Base-by-base conservation (phyloP, 2,113 vertebrate genomes). In the Vimba vimba region DNA sequence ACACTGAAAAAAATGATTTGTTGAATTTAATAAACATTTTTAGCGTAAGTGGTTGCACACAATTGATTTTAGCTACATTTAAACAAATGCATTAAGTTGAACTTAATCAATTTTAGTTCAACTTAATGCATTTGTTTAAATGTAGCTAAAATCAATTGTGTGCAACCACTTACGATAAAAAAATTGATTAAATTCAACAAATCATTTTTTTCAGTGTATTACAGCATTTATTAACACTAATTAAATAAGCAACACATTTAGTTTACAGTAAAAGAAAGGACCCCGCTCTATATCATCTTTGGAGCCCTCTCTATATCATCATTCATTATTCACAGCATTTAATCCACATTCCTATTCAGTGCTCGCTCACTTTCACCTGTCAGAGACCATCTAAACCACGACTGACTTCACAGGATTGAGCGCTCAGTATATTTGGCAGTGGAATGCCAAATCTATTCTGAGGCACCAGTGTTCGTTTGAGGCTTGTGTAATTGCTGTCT, bases 371-470 rank as follows among this genome's bases (percentile, higher is more conserved):
- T 81, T 64, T 81, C 33, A 57, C 43, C 59, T 80, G 78, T 60
- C 79, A 68, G 36, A 50, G 15, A 82, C 17, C 57, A 59, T 83
- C 21, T 73, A 75, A 71, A 64, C 50, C 39, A 73, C 33, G 92
- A 92, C 92, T 95, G 93, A 93, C 88, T 89, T 82, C 74, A 91
- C 92, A 89, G 90, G 92, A 92, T 83, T 89, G 88, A 92, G 91
- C 91, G 85, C 87, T 88, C 90, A 88, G 59, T 90, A 52, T 52
- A 81, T 90, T 94, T 93, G 94, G 91, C 93, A 93, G 85, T 85
- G 88, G 17, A 83, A 91, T 7, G 71, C 94, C 92, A 85, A 84
- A 23, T 92, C 92, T 91, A 90, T 90, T 91, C 84, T 89, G 83
- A 92, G 90, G 86, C 66, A 89, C 88, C 64, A 89, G 92, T 91